phyloP scores from a whole-genome alignment of 2,113 vertebrate genomes.

The Psammodynastes pulverulentus region DNA sequence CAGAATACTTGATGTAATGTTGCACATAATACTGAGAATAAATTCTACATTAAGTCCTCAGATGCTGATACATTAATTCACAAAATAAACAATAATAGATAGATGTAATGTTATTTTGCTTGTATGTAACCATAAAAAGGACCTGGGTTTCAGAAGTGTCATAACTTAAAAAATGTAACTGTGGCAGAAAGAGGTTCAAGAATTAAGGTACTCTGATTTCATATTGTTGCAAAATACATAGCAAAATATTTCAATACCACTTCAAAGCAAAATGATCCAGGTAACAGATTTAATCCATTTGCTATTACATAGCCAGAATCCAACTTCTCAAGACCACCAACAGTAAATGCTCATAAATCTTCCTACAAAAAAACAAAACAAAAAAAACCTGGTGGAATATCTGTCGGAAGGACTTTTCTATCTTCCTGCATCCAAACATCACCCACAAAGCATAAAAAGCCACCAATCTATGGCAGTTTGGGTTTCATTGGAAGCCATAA shows the following conservation, averaged over 20 bases:
- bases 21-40: slow-evolving; percentile 56
- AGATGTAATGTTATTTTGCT: neutral
- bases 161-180: neutral
- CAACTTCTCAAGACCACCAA: slow-evolving; percentile 5
- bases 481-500: slow-evolving; percentile 55
- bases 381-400: slow-evolving; percentile 6
- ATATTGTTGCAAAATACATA: neutral
- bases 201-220: neutral
- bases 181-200: neutral
- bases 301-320: neutral
- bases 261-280: neutral
- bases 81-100: neutral
- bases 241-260: neutral
- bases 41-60: neutral
- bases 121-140: slow-evolving; percentile 29
- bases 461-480: slow-evolving; percentile 45
- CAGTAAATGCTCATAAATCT: slow-evolving; percentile 36
- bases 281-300: neutral
- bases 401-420: slow-evolving; percentile 20
- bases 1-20: slow-evolving; percentile 48
- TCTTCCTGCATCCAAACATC: slow-evolving; percentile 39
- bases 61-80: neutral
- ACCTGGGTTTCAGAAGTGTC: slow-evolving; percentile 6
- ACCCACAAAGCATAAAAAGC: slow-evolving; percentile 28
- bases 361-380: slow-evolving; percentile 17